These are phyloP conservation scores for Dryoscopus gambensis DNA, from an alignment of 2,113 vertebrate species.

Conservation along the genomic window DNA sequence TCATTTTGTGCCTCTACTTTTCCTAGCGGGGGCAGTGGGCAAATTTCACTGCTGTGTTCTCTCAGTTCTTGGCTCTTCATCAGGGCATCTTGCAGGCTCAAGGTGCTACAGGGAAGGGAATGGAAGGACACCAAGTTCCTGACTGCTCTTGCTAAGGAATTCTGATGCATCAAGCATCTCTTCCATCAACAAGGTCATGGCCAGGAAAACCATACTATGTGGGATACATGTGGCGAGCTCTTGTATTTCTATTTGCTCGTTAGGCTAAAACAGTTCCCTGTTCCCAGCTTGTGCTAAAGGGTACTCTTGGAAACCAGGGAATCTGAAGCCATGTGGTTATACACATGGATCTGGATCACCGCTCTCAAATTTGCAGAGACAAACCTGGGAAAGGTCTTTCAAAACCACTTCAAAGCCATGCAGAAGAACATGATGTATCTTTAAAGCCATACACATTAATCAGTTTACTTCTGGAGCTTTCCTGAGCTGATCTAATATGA, in stretches of 20 bases:
- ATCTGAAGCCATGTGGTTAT: neutral
- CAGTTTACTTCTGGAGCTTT: neutral
- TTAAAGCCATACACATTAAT: neutral
- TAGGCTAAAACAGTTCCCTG: neutral
- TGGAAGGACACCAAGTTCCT: neutral
- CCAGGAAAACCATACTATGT: neutral
- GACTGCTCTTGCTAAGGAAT: neutral
- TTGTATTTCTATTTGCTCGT: neutral
- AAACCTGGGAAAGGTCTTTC: neutral
- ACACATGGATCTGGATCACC: neutral
- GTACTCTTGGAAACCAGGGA: neutral
- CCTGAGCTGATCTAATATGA: neutral
- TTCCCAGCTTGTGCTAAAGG: neutral
- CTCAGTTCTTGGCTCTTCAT: neutral
- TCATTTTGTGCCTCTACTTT: neutral
- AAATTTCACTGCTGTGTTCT: neutral
- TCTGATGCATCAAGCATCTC: neutral
- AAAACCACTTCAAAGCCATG: neutral
- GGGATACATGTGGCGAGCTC: fast-evolving
- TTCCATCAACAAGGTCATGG: neutral
- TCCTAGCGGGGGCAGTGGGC: neutral
- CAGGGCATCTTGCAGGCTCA: neutral
- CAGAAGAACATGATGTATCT: neutral
- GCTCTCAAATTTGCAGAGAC: neutral
- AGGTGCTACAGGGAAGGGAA: neutral